Conservation (phyloP, 2,113 vertebrate species). For the Toxotes chatareus region DNA sequence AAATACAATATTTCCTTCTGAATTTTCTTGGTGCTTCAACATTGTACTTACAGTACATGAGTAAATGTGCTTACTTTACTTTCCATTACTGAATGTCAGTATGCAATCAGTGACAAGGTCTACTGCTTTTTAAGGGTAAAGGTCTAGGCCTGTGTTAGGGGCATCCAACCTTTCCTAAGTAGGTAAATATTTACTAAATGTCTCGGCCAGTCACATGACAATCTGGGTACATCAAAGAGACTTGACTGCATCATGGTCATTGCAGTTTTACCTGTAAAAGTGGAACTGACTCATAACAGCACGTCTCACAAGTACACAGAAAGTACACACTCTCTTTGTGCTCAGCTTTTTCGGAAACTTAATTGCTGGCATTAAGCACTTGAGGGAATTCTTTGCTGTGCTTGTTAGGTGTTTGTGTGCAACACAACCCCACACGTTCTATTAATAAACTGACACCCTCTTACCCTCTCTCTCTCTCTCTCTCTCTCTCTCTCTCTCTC, state of each 20-base stretch:
- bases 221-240: neutral
- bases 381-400: conserved; percentile 72
- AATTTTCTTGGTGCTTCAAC: neutral
- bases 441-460: conserved; percentile 81
- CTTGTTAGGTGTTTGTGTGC: conserved; percentile 81
- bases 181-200: conserved; percentile 31
- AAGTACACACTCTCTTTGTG: conserved; percentile 48
- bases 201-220: conserved; percentile 18
- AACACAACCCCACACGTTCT: conserved; percentile 74
- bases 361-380: conserved; percentile 79
- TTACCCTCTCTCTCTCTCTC: conserved; percentile 41
- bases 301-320: conserved; percentile 49
- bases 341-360: conserved; percentile 73
- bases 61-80: neutral
- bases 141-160: neutral
- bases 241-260: conserved; percentile 48
- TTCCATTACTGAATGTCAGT: neutral
- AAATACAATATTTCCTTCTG: rapidly evolving
- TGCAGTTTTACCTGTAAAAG: conserved; percentile 50
- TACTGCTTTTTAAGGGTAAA: neutral
- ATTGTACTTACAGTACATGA: neutral
- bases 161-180: neutral
- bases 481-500: conserved; percentile 22
- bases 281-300: conserved; percentile 41
- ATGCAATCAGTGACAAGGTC: neutral